phyloP scores from a whole-genome alignment of 2,113 vertebrate genomes.

The Athene cunicularia region DNA sequence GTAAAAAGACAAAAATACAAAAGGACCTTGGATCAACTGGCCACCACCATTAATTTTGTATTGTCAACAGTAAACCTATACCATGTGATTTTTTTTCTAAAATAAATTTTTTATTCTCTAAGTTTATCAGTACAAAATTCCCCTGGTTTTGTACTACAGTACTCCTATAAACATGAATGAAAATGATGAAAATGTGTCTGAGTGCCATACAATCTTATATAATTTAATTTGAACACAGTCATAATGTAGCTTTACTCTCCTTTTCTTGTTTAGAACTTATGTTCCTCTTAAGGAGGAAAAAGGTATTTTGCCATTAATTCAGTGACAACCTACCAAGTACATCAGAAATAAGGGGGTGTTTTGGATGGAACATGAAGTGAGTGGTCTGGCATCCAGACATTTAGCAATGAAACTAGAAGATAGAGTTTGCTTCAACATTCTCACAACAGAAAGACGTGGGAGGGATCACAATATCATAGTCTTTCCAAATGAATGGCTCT shows the following conservation, averaged over 20 bases:
- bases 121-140: background rate
- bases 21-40: background rate
- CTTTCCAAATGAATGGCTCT: background rate
- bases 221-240: background rate
- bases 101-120: background rate
- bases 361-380: background rate
- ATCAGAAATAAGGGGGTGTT: background rate
- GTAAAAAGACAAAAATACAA: background rate
- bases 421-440: background rate
- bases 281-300: background rate
- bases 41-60: background rate
- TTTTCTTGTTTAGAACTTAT: background rate
- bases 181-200: background rate
- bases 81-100: background rate
- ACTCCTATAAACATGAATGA: background rate
- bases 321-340: background rate
- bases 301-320: background rate
- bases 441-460: background rate
- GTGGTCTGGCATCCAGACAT: background rate
- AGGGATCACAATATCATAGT: background rate
- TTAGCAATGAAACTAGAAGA: background rate
- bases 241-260: background rate
- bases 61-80: background rate
- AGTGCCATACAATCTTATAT: background rate
- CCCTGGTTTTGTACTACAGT: background rate